Evolutionary conservation across 1,140 invertebrate species (phyloP), one percentile per base, ranked within the genome.

Genomic region (Neodiprion virginianus): DNA sequence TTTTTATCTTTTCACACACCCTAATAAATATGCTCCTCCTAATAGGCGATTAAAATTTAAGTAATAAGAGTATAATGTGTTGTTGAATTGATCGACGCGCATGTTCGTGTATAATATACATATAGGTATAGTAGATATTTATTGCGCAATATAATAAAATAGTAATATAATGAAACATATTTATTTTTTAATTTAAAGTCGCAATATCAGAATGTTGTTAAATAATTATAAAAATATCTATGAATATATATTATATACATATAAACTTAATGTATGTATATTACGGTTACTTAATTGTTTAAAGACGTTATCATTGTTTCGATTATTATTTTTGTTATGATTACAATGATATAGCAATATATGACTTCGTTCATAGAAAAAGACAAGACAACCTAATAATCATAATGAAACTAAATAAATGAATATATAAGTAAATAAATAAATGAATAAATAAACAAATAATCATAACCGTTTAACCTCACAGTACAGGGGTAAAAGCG

Each of bases 401-500:
- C 28, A 2, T 40, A 40, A 40, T 61, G n/a, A 14, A 61, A 12
- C 53, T 61, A 61, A 12, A 61, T 61, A 61, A 17, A 61, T 61
- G n/a, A 61, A 14, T 61, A 61, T 61, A 61, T 61, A 61, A 40
- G 5, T 53, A 53, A 11, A 53, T 40, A 40, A 12, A 61, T 61
- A 61, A 17, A 61, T 14, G 8, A 61, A 40, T 40, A 61, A 23
- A 23, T 14, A 69, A 23, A 69, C 8, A 14, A 69, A 17, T 69
- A 23, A 69, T 69, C 17, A 47, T 69, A 21, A 47, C 40, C 40
- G 40, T 69, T 69, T 12, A 69, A 69, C 67, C 67, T 69, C 67
- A 47, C 53, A 61, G n/a, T 61, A 69, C 67, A 47, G 67, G 67
- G 67, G 67, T 69, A 69, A 69, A 69, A 69, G 67, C 67, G 67